These are phyloP conservation scores for Odontamblyopus lacepedii DNA, from an alignment of 2,797 vertebrate genomes.

Conservation along the genomic window DNA sequence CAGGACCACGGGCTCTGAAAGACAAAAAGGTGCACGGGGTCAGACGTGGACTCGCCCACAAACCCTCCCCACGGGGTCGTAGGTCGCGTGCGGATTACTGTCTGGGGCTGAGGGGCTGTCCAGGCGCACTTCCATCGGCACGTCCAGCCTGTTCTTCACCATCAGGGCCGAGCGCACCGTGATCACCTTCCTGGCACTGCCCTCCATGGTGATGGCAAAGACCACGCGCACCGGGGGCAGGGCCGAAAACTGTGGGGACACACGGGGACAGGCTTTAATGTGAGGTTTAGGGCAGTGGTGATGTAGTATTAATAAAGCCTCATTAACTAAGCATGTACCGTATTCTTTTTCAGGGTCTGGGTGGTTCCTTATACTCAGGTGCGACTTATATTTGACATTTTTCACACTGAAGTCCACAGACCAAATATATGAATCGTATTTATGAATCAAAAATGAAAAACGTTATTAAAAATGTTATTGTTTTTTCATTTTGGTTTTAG, in stretches of 20 bases:
- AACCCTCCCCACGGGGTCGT: not conserved
- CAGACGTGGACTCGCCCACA: not conserved
- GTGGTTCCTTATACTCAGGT: no score
- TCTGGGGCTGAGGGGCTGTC: constrained; percentile 97
- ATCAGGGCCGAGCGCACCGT: constrained; percentile 94
- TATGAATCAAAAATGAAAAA: no score
- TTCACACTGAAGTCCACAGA: no score
- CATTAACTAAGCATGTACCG: not conserved
- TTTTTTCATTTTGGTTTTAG: no score
- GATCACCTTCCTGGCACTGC: constrained; percentile 93
- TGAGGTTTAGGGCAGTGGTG: not conserved
- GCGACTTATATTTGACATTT: no score
- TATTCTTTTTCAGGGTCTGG: no score
- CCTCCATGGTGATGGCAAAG: constrained; percentile 96
- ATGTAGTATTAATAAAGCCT: not conserved
- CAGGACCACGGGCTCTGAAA: constrained; percentile 91
- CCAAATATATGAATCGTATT: no score
- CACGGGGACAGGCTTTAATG: not conserved
- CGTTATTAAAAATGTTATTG: no score
- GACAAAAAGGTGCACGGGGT: not conserved
- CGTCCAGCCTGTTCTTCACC: constrained; percentile 92
- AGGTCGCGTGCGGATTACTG: constrained; percentile 74
- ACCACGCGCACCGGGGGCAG: constrained; percentile 95
- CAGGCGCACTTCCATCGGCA: constrained; percentile 91
- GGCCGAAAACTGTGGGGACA: constrained; percentile 86